Evolutionary conservation across 2,888 invertebrate genomes (phyloP).

Genomic region (Eupithecia centaureata): DNA sequence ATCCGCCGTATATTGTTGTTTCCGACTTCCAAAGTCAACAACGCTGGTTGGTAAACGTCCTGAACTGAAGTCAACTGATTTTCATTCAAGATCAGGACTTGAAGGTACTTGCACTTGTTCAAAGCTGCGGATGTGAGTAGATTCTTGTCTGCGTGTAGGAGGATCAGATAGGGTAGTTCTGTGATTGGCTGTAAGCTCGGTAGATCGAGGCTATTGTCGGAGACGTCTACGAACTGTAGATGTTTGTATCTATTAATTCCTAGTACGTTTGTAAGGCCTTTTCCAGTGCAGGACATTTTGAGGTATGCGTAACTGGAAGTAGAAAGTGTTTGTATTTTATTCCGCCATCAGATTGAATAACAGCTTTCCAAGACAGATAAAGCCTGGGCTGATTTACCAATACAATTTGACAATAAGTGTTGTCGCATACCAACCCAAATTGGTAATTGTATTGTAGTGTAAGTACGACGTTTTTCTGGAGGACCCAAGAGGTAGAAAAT

Average conservation of each 20-base stretch:
- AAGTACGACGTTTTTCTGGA: no score
- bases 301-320: constrained; percentile 83
- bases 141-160: constrained; percentile 85
- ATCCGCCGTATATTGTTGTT: constrained; percentile 72
- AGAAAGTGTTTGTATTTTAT: no score
- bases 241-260: constrained; percentile 79
- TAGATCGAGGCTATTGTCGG: constrained; percentile 78
- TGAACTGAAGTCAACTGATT: constrained; percentile 80
- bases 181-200: constrained; percentile 77
- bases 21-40: constrained; percentile 83
- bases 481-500: no score
- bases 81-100: constrained; percentile 83
- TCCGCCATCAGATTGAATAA: no score
- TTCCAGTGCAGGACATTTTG: constrained; percentile 78
- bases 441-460: no score
- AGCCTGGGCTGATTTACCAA: no score
- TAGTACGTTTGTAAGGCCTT: constrained; percentile 80
- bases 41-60: constrained; percentile 81
- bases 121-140: constrained; percentile 74
- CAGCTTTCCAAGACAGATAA: no score
- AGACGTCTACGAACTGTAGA: constrained; percentile 84
- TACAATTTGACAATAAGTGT: no score
- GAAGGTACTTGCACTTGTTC: constrained; percentile 82
- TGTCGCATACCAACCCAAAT: no score
- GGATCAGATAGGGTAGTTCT: constrained; percentile 80